These are phyloP conservation scores for Teinopalpus imperialis DNA, from an alignment of 2,888 invertebrate genomes.

Conservation along the genomic window DNA sequence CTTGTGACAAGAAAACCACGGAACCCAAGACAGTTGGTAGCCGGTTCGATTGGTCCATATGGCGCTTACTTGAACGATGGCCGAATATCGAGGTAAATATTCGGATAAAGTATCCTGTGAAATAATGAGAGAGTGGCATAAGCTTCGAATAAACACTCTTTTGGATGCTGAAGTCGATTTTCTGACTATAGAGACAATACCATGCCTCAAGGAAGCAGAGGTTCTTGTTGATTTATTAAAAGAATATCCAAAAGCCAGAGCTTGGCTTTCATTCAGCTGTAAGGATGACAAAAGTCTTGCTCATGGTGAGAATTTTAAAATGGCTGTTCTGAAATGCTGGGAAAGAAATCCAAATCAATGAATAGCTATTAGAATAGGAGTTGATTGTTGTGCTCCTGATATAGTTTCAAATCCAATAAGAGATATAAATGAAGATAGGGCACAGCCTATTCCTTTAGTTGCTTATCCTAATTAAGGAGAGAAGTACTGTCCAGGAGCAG, in stretches of 20 bases:
- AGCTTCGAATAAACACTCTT: constrained; percentile 88
- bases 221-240: constrained; percentile 88
- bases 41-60: constrained; percentile 95
- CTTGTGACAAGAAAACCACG: constrained; percentile 70
- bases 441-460: constrained; percentile 84
- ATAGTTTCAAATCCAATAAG: constrained; percentile 54
- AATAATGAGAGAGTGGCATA: constrained; percentile 90
- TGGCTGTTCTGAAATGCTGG: constrained; percentile 85
- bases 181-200: constrained; percentile 96
- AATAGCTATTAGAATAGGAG: constrained; percentile 91
- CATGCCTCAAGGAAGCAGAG: constrained; percentile 91
- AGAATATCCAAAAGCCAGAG: constrained; percentile 88
- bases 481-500: constrained; percentile 82
- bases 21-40: constrained; percentile 74
- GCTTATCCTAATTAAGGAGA: constrained; percentile 97
- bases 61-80: constrained; percentile 94
- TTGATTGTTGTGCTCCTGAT: constrained; percentile 88
- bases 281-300: constrained; percentile 82
- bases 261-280: constrained; percentile 95
- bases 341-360: constrained; percentile 84
- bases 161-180: constrained; percentile 90
- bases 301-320: constrained; percentile 89
- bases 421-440: constrained; percentile 45
- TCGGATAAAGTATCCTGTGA: constrained; percentile 82
- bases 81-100: constrained; percentile 94